Percentiles rank a stretch among this genome's conserved stretches.
Evolutionary conservation across 2,888 invertebrate genomes (phyloP).

Genomic region (Drosophila multiciliata): DNA sequence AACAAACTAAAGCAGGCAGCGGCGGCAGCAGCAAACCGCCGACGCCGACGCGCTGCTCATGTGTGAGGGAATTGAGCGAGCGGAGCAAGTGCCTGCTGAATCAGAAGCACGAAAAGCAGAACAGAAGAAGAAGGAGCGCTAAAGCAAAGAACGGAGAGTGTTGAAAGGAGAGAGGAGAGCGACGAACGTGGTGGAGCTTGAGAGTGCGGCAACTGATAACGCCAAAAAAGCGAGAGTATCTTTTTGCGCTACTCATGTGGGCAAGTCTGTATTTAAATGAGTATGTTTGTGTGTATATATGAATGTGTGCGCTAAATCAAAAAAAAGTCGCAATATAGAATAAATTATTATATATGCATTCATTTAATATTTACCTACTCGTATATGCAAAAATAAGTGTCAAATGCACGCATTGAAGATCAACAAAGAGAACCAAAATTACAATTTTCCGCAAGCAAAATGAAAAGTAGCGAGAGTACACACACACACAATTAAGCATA

Average conservation of each 20-base stretch:
- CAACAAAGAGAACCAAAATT: constrained; percentile 41
- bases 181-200: constrained; percentile 20
- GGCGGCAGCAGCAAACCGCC: constrained; percentile 51
- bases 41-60: constrained; percentile 50
- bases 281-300: constrained; percentile 19
- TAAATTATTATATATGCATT: constrained; percentile 20
- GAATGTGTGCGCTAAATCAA: constrained; percentile 22
- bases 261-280: neutral
- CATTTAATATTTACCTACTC: constrained; percentile 2
- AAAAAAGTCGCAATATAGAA: constrained; percentile 34
- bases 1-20: constrained; percentile 61
- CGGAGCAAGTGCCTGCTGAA: constrained; percentile 55
- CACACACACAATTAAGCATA: neutral
- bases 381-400: constrained; percentile 16
- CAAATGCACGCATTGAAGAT: constrained; percentile 39
- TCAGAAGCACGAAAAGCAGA: constrained; percentile 28
- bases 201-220: constrained; percentile 67
- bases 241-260: constrained; percentile 30
- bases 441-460: constrained; percentile 40
- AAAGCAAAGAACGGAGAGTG: constrained; percentile 29
- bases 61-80: constrained; percentile 57
- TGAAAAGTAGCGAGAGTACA: constrained; percentile 37
- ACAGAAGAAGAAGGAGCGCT: constrained; percentile 32
- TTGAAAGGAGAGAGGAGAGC: neutral
- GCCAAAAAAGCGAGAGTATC: constrained; percentile 72